Conservation (phyloP, 2,888 invertebrate species). For the Argynnis bischoffii region DNA sequence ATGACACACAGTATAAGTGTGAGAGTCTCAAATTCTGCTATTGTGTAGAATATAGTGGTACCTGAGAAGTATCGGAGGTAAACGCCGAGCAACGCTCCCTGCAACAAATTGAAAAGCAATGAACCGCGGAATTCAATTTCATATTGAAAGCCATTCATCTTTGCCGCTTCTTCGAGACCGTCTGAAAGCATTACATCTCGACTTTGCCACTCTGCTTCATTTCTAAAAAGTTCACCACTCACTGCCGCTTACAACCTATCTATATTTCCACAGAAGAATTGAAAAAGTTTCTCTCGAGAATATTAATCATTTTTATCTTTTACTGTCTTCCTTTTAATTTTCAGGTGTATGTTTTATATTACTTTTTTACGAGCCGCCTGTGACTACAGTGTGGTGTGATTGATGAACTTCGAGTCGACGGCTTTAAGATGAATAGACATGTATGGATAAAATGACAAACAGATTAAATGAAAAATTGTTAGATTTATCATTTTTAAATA, state of each 20-base stretch:
- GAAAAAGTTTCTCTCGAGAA: slow-evolving; percentile 40
- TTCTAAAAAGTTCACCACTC: slow-evolving; percentile 68
- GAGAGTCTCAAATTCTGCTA: slow-evolving; percentile 12
- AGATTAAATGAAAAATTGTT: slow-evolving; percentile 1
- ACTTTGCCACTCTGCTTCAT: slow-evolving; percentile 71
- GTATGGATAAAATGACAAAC: slow-evolving; percentile 15
- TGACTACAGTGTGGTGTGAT: slow-evolving; percentile 31
- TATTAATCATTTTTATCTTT: slow-evolving; percentile 40
- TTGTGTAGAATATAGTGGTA: slow-evolving; percentile 48
- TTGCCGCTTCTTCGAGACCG: slow-evolving; percentile 77
- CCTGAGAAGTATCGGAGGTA: slow-evolving; percentile 66
- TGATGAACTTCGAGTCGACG: slow-evolving; percentile 34
- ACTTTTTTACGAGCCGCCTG: slow-evolving; percentile 39
- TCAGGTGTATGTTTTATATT: slow-evolving; percentile 38
- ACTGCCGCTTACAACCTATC: slow-evolving; percentile 47
- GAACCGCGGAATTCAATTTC: slow-evolving; percentile 87
- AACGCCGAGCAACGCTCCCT: slow-evolving; percentile 74
- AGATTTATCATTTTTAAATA: not conserved
- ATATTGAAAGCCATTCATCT: slow-evolving; percentile 85
- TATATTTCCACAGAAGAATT: slow-evolving; percentile 39
- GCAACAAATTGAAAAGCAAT: slow-evolving; percentile 84
- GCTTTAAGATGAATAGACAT: slow-evolving; percentile 27
- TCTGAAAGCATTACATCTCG: slow-evolving; percentile 76
- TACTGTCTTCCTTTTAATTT: slow-evolving; percentile 39
- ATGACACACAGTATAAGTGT: not conserved